These are phyloP conservation scores for Caenorhabditis sulstoni DNA, from an alignment of 2,888 invertebrate species.

Conservation along the genomic window DNA sequence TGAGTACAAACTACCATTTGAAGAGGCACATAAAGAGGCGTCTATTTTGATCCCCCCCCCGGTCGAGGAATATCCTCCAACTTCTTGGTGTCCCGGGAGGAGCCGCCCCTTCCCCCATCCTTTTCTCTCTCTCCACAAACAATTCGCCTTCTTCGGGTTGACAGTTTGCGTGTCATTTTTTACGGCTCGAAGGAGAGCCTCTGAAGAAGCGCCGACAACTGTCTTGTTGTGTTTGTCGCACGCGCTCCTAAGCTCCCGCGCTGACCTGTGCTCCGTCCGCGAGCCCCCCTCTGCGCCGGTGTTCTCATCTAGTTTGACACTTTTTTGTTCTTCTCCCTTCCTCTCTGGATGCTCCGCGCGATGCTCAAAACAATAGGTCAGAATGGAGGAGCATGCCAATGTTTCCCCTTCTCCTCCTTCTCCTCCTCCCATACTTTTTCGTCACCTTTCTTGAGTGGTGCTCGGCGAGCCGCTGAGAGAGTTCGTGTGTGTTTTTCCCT, in stretches of 20 bases:
- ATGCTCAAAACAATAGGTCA: conserved; percentile 50
- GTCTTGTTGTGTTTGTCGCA: conserved; percentile 53
- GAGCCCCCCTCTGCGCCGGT: too few species aligned
- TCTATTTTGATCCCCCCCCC: neutral
- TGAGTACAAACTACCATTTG: too few species aligned
- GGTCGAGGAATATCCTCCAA: conserved; percentile 9
- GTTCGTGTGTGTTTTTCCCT: conserved; percentile 40
- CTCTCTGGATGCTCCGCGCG: neutral
- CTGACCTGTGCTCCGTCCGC: conserved; percentile 11
- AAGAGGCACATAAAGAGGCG: too few species aligned
- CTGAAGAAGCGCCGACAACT: conserved; percentile 40
- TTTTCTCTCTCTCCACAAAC: conserved; percentile 7
- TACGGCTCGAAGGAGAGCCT: conserved; percentile 38
- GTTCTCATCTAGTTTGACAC: conserved; percentile 56
- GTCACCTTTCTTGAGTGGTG: conserved; percentile 49
- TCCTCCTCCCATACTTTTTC: conserved; percentile 40
- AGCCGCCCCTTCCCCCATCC: neutral
- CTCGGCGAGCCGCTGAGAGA: conserved; percentile 30
- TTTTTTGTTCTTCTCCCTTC: conserved; percentile 36
- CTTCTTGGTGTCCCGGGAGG: too few species aligned
- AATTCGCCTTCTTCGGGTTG: conserved; percentile 35
- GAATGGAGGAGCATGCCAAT: conserved; percentile 45
- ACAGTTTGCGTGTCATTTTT: conserved; percentile 61
- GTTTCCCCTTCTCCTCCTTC: neutral
- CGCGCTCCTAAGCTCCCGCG: conserved; percentile 36